Conservation (phyloP, 2,113 vertebrate genomes). For the Bubo scandiacus region DNA sequence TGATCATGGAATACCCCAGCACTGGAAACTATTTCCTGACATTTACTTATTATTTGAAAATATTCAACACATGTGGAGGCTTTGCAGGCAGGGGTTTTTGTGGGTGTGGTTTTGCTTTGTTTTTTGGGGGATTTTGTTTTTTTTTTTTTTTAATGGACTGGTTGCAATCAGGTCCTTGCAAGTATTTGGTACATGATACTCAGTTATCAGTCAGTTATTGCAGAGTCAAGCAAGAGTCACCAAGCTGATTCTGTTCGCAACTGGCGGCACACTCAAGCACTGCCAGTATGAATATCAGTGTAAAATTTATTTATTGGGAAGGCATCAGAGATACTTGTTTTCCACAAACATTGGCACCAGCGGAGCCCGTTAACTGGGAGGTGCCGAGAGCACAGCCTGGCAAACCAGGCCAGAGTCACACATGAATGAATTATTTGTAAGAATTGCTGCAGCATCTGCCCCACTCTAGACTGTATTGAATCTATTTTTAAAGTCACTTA, state of each 20-base stretch:
- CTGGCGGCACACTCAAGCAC: not conserved
- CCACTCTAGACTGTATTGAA: not conserved
- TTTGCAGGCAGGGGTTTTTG: not conserved
- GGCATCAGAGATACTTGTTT: not conserved
- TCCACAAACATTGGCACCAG: not conserved
- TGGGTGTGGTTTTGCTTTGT: not conserved
- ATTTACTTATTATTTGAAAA: constrained; percentile 15
- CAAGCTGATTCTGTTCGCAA: not conserved
- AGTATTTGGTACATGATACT: not conserved
- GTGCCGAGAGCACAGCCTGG: not conserved
- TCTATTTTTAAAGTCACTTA: constrained; percentile 63
- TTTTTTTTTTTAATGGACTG: not conserved
- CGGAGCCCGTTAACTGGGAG: not conserved
- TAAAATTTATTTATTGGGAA: not conserved
- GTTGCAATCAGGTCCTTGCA: not conserved
- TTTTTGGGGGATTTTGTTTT: not conserved
- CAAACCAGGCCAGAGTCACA: constrained; percentile 10
- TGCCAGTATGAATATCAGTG: not conserved
- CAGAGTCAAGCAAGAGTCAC: not conserved
- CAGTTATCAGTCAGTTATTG: not conserved
- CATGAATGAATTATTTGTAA: constrained; percentile 24
- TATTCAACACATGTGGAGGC: not conserved
- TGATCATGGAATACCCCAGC: not conserved
- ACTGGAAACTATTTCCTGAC: not conserved
- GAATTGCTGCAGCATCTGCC: constrained; percentile 9